Evolutionary conservation across 2,113 vertebrate genomes (phyloP), one percentile per base, ranked within the genome.

Genomic region (Notechis scutatus): DNA sequence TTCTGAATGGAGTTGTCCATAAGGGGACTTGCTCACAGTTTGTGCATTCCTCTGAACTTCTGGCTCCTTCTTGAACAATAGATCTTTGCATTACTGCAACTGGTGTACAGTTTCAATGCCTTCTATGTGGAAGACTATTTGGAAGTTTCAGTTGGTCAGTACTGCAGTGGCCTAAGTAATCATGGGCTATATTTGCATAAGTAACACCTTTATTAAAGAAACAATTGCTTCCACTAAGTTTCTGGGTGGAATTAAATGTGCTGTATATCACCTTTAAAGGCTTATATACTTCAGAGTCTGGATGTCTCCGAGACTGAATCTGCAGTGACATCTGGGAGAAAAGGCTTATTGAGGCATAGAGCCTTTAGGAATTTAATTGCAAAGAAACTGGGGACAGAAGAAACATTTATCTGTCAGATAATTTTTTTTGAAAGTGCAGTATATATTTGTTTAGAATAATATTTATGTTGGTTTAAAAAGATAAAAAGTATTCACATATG

Each of bases 401-500:
- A 34, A n/a, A 74, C n/a, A 50, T 50, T 50, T 14, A 24, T 29
- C n/a, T 34, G 14, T 34, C 88, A 92, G 93, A 14, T 94, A 57
- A 21, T 1, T 39, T 8, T 81, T 39, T 81, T 18, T 21, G 69
- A 81, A 39, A 39, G 69, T 81, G 34, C 15, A 81, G 15, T 39
- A 52, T 50, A 91, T 74, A 85, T 94, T 92, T 94, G 56, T 93
- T 55, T 55, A 4, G 81, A 87, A 2, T 54, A 21, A 92, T 90
- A 26, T 87, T 81, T 91, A 34, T 95, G 23, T 94, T 95, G 93
- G 57, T 91, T 91, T 74, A 93, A 92, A 81, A 85, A 93, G 93
- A 94, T 94, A 88, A 93, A 94, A 95, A 90, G 10, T 2, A 95
- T 96, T 87, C 95, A 95, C 89, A 91, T 91, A 92, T 94, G 95